phyloP scores from a whole-genome alignment of 1,140 invertebrate species.

The Drosophila parabipectinata region DNA sequence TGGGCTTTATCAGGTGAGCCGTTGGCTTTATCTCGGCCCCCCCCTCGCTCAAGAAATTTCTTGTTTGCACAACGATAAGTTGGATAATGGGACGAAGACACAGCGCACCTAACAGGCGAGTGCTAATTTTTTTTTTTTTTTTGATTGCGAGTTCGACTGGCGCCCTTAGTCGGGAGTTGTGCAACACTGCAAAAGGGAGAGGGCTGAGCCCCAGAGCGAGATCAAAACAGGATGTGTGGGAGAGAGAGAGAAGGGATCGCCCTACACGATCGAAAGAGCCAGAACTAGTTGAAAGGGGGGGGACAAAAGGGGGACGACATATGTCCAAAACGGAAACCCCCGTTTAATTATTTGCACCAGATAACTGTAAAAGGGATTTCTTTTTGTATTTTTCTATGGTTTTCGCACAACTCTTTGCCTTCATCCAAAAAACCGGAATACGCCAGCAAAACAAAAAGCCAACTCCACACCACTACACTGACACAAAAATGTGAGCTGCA shows the following conservation, averaged over 20 bases:
- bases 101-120: slow-evolving; percentile 36
- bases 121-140: slow-evolving; percentile 27
- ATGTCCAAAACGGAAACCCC: slow-evolving; percentile 16
- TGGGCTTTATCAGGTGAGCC: slow-evolving; percentile 17
- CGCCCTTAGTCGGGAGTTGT: slow-evolving; percentile 37
- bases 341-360: slow-evolving; percentile 67
- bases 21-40: slow-evolving; percentile 20
- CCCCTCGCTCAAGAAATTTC: background rate
- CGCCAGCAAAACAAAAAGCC: slow-evolving; percentile 59
- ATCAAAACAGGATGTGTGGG: slow-evolving; percentile 47
- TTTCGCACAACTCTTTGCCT: slow-evolving; percentile 36
- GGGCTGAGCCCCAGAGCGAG: slow-evolving; percentile 3
- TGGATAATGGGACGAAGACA: slow-evolving; percentile 37
- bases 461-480: slow-evolving; percentile 45
- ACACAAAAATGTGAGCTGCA: background rate
- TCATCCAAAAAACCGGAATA: slow-evolving; percentile 47
- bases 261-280: slow-evolving; percentile 18
- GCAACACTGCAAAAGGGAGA: slow-evolving; percentile 47
- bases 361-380: slow-evolving; percentile 62
- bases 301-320: slow-evolving; percentile 19
- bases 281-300: slow-evolving; percentile 6
- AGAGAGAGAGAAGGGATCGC: slow-evolving; percentile 13
- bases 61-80: slow-evolving; percentile 43
- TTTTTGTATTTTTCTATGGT: slow-evolving; percentile 17
- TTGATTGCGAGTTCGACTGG: slow-evolving; percentile 21